Evolutionary conservation across 2,113 vertebrate genomes (phyloP).

Genomic region (Rhombomys opimus): DNA sequence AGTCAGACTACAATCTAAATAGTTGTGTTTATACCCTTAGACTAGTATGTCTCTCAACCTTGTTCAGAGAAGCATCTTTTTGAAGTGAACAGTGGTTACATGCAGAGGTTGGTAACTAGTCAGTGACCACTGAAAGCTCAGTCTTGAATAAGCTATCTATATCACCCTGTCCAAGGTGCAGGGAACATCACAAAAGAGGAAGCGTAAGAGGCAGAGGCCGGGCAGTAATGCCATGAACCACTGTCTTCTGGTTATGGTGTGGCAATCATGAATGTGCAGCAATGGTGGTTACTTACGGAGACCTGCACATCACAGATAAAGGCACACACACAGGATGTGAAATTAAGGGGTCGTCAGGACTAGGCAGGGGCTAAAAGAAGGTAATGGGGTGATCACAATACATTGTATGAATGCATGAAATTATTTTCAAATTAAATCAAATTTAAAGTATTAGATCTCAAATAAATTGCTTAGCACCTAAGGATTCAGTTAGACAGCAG

Average conservation of each 20-base stretch:
- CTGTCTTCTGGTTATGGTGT: background rate
- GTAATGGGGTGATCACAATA: background rate
- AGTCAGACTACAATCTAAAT: background rate
- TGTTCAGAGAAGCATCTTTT: background rate
- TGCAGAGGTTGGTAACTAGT: background rate
- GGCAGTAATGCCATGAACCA: too few species aligned
- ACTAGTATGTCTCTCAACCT: background rate
- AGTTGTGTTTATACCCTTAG: background rate
- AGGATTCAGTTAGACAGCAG: background rate
- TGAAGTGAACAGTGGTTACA: background rate
- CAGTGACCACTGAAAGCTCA: background rate
- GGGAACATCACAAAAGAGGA: background rate
- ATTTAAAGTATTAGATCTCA: background rate
- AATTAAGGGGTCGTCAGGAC: background rate
- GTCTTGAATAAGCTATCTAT: background rate
- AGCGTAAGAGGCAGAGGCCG: background rate
- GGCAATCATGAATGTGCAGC: background rate
- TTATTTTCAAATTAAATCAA: background rate
- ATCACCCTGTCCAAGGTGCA: background rate
- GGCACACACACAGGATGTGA: background rate
- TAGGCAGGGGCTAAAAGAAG: background rate
- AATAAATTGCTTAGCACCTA: background rate
- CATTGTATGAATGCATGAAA: background rate
- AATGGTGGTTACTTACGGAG: background rate
- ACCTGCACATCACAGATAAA: background rate